A percentile compares a stretch with the other conserved stretches of the same genome.
These are phyloP conservation scores for Ochropleura leucogaster DNA, from an alignment of 2,888 invertebrate species.

Conservation along the genomic window DNA sequence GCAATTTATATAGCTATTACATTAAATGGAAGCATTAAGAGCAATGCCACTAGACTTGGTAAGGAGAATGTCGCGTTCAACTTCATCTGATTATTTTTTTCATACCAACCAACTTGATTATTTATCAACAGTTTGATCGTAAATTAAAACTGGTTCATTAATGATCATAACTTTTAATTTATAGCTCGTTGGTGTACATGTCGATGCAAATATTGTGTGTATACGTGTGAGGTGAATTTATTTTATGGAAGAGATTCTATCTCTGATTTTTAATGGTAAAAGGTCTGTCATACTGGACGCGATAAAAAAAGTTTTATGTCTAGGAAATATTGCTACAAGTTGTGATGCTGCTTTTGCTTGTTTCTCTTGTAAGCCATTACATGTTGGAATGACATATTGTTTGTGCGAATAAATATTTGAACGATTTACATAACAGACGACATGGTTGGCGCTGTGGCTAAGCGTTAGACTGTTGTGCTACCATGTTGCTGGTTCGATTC, in stretches of 20 bases:
- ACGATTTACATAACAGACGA: not conserved
- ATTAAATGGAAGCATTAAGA: conserved; percentile 70
- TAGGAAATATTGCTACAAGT: conserved; percentile 39
- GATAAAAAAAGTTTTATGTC: conserved; percentile 50
- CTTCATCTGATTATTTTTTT: conserved; percentile 79
- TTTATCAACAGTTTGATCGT: conserved; percentile 82
- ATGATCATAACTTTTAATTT: conserved; percentile 86
- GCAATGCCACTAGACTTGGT: conserved; percentile 67
- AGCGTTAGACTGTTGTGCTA: too few species aligned
- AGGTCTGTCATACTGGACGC: conserved; percentile 46
- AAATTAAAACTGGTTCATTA: conserved; percentile 87
- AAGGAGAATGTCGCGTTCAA: conserved; percentile 72
- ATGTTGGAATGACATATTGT: conserved; percentile 18
- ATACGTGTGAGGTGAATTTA: conserved; percentile 76
- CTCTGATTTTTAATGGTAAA: conserved; percentile 62
- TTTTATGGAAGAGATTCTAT: conserved; percentile 72
- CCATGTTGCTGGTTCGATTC: too few species aligned
- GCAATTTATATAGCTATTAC: conserved; percentile 65
- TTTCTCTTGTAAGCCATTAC: conserved; percentile 34
- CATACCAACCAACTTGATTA: conserved; percentile 77
- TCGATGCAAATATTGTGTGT: conserved; percentile 77
- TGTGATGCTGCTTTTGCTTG: not conserved
- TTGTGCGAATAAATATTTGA: conserved; percentile 20
- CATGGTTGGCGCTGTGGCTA: too few species aligned
- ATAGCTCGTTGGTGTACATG: conserved; percentile 77